A percentile compares a stretch with the other conserved stretches of the same genome.
phyloP scores from a whole-genome alignment of 2,113 vertebrate genomes.

The Apteryx owenii region DNA sequence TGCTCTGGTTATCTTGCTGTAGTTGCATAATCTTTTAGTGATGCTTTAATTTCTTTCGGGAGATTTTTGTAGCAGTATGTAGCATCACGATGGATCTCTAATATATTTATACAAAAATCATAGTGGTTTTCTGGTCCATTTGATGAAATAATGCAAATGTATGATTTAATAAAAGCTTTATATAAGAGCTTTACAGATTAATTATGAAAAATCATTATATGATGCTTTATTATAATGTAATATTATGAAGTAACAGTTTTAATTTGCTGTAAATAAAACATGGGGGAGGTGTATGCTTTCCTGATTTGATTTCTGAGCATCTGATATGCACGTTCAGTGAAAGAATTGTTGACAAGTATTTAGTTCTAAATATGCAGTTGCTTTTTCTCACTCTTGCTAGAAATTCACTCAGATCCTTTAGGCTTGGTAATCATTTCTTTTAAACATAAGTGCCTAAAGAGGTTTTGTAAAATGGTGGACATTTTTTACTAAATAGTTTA shows the following conservation, averaged over 20 bases:
- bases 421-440: neutral
- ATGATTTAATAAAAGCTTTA: neutral
- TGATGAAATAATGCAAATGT: neutral
- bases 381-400: accelerated
- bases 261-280: neutral
- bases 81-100: neutral
- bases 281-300: neutral
- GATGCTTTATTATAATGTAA: neutral
- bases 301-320: neutral
- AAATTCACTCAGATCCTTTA: neutral
- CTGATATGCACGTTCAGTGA: neutral
- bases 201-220: neutral
- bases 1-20: neutral
- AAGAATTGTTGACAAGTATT: neutral
- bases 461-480: neutral
- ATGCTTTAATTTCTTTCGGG: neutral
- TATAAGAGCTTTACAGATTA: neutral
- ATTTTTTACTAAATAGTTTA: neutral
- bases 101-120: neutral
- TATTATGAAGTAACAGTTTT: neutral
- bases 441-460: neutral
- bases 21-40: neutral
- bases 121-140: neutral
- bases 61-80: neutral
- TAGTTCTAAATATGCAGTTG: neutral